These are phyloP conservation scores for Lypha dubia DNA, from an alignment of 2,888 invertebrate species.

Conservation along the genomic window DNA sequence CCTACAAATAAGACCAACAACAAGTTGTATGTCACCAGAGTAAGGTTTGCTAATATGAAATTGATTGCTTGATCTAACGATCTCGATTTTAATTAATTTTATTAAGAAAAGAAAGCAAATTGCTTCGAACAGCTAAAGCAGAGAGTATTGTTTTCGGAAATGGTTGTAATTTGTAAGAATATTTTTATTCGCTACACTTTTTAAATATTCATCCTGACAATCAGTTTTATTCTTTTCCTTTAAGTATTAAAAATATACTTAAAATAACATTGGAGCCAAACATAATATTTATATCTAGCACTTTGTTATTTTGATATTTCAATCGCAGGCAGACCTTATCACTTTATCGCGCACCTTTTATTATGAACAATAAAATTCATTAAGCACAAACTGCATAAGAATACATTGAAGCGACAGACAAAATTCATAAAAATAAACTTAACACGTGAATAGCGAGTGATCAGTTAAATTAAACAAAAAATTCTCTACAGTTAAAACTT, in stretches of 20 bases:
- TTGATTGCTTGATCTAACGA: background rate
- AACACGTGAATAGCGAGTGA: slow-evolving; percentile 65
- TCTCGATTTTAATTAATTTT: too few relatives aligned
- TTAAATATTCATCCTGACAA: too few relatives aligned
- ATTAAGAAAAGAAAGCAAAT: too few relatives aligned
- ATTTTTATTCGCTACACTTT: too few relatives aligned
- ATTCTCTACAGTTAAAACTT: slow-evolving; percentile 48
- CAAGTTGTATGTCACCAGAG: background rate
- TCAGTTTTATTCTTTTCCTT: too few relatives aligned
- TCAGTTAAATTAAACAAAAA: slow-evolving; percentile 45
- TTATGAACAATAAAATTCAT: slow-evolving; percentile 7
- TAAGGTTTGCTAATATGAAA: background rate
- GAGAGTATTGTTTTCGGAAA: too few relatives aligned
- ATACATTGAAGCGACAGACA: slow-evolving; percentile 10
- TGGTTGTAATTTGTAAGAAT: too few relatives aligned
- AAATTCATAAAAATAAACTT: background rate
- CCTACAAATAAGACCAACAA: background rate
- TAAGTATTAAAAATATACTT: too few relatives aligned
- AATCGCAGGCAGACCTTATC: slow-evolving; percentile 10
- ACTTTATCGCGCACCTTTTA: background rate
- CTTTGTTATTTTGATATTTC: too few relatives aligned
- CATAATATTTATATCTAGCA: too few relatives aligned
- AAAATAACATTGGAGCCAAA: too few relatives aligned
- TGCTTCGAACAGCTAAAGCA: too few relatives aligned
- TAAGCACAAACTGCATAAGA: slow-evolving; percentile 4